phyloP scores from a whole-genome alignment of 2,888 invertebrate species.

The Pterostichus niger region DNA sequence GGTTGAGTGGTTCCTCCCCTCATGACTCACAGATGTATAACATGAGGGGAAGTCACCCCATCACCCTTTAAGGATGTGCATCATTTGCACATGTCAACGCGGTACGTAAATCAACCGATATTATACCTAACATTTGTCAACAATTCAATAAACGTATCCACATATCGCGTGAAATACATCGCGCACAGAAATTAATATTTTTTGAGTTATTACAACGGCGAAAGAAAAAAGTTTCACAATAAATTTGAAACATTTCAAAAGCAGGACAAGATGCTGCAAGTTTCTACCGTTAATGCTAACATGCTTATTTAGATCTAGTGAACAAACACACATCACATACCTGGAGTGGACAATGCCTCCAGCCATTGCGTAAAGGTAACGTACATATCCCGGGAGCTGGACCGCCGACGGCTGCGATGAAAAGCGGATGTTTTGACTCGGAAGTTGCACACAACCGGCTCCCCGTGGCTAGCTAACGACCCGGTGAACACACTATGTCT shows the following conservation, averaged over 20 bases:
- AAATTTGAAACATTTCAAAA: background rate
- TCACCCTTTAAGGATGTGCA: slow-evolving; percentile 44
- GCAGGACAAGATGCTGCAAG: background rate
- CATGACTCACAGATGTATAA: slow-evolving; percentile 13
- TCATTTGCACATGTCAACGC: slow-evolving; percentile 51
- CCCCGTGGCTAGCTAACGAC: slow-evolving; percentile 42
- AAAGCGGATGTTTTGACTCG: slow-evolving; percentile 58
- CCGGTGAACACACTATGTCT: slow-evolving; percentile 3
- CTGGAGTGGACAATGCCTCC: background rate
- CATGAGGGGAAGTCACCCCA: slow-evolving; percentile 25
- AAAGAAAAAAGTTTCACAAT: background rate
- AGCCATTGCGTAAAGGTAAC: slow-evolving; percentile 24
- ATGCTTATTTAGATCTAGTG: background rate
- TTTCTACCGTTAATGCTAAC: too few relatives aligned
- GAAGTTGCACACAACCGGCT: slow-evolving; percentile 38
- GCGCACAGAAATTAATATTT: background rate
- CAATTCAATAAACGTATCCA: too few relatives aligned
- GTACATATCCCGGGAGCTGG: background rate
- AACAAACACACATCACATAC: background rate
- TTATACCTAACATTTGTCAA: slow-evolving; percentile 44
- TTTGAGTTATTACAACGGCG: too few relatives aligned
- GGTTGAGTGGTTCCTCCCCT: slow-evolving; percentile 4
- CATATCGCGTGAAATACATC: background rate
- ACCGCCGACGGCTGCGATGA: slow-evolving; percentile 50
- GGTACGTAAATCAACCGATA: slow-evolving; percentile 31